Conservation (phyloP, 1,140 invertebrate species). For the Homarus americanus region DNA sequence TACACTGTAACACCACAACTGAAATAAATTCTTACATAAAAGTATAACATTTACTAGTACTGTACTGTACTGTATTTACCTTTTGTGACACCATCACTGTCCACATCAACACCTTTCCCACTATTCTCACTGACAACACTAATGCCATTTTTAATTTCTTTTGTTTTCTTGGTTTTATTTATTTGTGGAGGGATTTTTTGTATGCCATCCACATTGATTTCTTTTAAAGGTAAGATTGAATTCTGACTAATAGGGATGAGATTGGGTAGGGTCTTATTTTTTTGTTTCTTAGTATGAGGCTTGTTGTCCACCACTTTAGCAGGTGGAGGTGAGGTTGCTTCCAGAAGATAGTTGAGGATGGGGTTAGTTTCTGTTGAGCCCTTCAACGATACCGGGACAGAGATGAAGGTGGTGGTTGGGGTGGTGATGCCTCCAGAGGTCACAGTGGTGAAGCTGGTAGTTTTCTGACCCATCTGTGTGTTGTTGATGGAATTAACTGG, state of each 20-base stretch:
- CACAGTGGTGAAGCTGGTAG: background rate
- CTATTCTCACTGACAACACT: constrained; percentile 8
- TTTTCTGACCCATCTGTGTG: background rate
- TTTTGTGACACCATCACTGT: background rate
- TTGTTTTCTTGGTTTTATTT: background rate
- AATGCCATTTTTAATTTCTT: constrained; percentile 11
- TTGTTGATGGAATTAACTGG: constrained; percentile 39
- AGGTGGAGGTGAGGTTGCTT: constrained; percentile 28
- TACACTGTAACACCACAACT: too few relatives aligned
- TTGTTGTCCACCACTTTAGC: constrained; percentile 25
- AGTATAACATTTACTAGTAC: too few relatives aligned
- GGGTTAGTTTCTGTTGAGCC: constrained; percentile 17
- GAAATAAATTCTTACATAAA: too few relatives aligned
- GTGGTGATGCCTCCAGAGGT: constrained; percentile 1
- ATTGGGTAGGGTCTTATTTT: constrained; percentile 38
- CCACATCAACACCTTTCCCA: background rate
- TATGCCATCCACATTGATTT: constrained; percentile 1
- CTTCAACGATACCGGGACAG: constrained; percentile 50
- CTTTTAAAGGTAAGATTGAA: constrained; percentile 15
- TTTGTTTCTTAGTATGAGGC: background rate
- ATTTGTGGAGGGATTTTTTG: background rate
- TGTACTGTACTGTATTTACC: constrained; percentile 6
- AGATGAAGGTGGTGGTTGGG: constrained; percentile 63
- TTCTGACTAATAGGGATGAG: constrained; percentile 36
- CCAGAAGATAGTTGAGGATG: constrained; percentile 49